Conservation (phyloP, 2,113 vertebrate genomes). For the Cathartes aura region DNA sequence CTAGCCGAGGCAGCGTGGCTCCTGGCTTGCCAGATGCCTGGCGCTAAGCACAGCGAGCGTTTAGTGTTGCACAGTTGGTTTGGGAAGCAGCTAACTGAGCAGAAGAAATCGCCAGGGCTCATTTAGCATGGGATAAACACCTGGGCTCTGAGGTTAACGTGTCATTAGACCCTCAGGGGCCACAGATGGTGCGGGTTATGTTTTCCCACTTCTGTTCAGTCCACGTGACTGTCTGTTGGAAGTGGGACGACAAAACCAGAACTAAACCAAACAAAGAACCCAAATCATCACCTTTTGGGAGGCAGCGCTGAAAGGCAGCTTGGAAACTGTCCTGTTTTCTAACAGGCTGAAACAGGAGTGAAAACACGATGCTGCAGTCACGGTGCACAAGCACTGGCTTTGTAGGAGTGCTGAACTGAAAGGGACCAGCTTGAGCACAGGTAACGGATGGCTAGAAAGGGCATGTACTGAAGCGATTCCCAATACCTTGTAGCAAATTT, state of each 20-base stretch:
- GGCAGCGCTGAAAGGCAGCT: background rate
- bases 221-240: background rate
- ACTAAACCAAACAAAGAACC: background rate
- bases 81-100: background rate
- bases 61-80: background rate
- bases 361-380: background rate
- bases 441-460: background rate
- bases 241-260: background rate
- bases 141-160: background rate
- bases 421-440: background rate
- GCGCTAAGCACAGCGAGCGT: rapidly evolving
- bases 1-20: rapidly evolving
- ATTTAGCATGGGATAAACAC: background rate
- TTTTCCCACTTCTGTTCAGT: background rate
- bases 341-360: background rate
- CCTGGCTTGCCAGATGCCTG: background rate
- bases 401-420: background rate
- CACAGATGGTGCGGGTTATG: background rate
- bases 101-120: background rate
- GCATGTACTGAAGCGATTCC: background rate
- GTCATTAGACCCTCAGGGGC: background rate
- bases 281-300: background rate
- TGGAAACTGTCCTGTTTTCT: background rate
- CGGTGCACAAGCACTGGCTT: background rate
- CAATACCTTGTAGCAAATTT: background rate